Percentiles rank a stretch among this genome's conserved stretches.
Evolutionary conservation across 2,888 invertebrate species (phyloP).

Genomic region (Cyrtodaria siliqua): DNA sequence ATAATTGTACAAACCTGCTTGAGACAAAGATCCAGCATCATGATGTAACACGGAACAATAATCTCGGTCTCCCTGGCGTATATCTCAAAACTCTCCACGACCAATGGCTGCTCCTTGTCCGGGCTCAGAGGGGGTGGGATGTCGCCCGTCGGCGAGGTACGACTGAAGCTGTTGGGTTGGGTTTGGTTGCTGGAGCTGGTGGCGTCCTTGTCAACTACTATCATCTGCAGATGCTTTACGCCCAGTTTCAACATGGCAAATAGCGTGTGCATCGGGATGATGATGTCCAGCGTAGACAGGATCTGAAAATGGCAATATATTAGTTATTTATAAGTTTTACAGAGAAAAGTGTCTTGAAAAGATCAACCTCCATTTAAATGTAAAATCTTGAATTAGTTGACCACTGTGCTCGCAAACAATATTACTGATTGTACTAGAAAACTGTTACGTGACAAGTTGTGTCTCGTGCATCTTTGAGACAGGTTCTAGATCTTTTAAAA

Average conservation of each 20-base stretch:
- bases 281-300: conserved; percentile 95
- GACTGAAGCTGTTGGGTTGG: conserved; percentile 59
- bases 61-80: conserved; percentile 84
- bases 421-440: too few relatives aligned
- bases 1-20: conserved; percentile 95
- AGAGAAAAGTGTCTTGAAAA: too few relatives aligned
- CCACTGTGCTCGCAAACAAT: too few relatives aligned
- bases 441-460: too few relatives aligned
- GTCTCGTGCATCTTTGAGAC: too few relatives aligned
- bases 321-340: too few relatives aligned
- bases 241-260: conserved; percentile 97
- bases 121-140: conserved; percentile 80
- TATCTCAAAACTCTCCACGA: conserved; percentile 73
- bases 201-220: conserved; percentile 65
- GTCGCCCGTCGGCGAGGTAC: conserved; percentile 75
- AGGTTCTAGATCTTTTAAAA: too few relatives aligned
- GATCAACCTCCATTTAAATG: too few relatives aligned
- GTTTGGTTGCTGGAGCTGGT: conserved; percentile 38
- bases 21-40: conserved; percentile 97
- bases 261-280: conserved; percentile 94
- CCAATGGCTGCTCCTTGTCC: conserved; percentile 70
- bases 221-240: conserved; percentile 87
- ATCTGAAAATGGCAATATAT: conserved; percentile 84
- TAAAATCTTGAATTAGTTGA: too few relatives aligned
- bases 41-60: conserved; percentile 97